Base-by-base conservation (phyloP, 2,797 vertebrate genomes). In the Lepilemur ruficaudatus region DNA sequence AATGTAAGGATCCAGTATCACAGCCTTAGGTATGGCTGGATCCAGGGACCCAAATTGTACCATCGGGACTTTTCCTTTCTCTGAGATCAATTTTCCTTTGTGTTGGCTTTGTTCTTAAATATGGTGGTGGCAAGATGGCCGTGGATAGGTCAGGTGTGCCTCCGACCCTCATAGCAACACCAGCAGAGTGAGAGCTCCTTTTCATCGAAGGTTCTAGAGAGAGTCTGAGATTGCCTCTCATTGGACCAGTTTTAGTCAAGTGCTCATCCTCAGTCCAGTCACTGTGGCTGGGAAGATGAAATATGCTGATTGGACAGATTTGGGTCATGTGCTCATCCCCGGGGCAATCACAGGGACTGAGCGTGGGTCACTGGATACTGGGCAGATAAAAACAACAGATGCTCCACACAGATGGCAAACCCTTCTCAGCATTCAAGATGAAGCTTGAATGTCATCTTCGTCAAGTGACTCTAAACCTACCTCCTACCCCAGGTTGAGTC, bases 11-110 rank as follows among this genome's bases (percentile, higher is more conserved):
- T 63, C 61, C 63, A 32, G 11, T 73, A 7, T 22, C 32, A 28
- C 52, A 59, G 15, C n/a, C 18, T 94, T 61, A 78, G 73, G n/a
- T 85, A 52, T 14, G 85, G 85, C 72, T 92, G 65, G 50, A 85
- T 89, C 55, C 23, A 43, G 41, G 57, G 11, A 32, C 30, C 65
- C 72, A 73, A 8, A 43, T 20, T 65, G 72, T 48, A 13, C 9
- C 43, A 78, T 28, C 38, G 57, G 78, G 38, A 67, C 41, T 69
- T 73, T 87, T 41, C 73, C 48, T 91, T 43, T 82, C 41, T 52
- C 69, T 17, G 25, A 23, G 15, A 57, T 57, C 28, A n/a, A 11
- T 89, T 92, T 79, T 32, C 52, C 55, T 72, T 88, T 41, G 4
- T 63, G 70, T 48, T 57, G 70, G 25, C 82, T 78, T 88, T 61